Conservation (phyloP, 92 coral and sea anemone species). For the Palythoa caribaeorum region DNA sequence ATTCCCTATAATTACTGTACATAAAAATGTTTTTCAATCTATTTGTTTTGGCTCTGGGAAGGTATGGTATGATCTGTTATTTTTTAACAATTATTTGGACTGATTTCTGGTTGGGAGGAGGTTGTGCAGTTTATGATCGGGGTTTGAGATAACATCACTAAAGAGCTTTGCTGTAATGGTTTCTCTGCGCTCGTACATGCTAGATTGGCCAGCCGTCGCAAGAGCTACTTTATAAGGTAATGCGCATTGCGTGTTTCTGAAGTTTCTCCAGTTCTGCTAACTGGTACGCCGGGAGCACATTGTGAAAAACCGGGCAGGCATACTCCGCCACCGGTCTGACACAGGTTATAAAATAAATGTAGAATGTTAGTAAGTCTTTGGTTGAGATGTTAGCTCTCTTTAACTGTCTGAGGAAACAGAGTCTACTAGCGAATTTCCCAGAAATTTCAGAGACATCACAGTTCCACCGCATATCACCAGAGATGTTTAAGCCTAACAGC, state of each 20-base stretch:
- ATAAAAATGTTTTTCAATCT: too few species aligned
- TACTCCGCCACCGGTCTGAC: constrained; percentile 2
- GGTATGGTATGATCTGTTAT: too few species aligned
- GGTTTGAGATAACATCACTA: constrained; percentile 27
- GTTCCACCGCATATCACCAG: constrained; percentile 37
- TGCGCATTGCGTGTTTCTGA: constrained; percentile 37
- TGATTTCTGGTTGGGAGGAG: constrained; percentile 40
- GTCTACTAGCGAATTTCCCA: not conserved
- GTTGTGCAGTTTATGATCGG: constrained; percentile 16
- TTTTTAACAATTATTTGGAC: constrained; percentile 8
- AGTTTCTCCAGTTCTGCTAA: constrained; percentile 40
- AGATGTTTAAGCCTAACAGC: constrained; percentile 52
- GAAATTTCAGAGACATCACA: constrained; percentile 40
- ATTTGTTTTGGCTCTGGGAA: too few species aligned
- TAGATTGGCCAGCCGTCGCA: not conserved
- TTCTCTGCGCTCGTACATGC: constrained; percentile 47
- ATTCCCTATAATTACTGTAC: too few species aligned
- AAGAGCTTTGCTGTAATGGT: constrained; percentile 38
- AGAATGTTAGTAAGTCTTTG: constrained; percentile 10
- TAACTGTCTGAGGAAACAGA: constrained; percentile 39
- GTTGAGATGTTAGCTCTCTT: constrained; percentile 35
- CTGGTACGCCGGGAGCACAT: too few species aligned
- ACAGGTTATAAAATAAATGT: constrained; percentile 47
- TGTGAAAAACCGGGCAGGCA: not conserved
- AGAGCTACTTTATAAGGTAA: too few species aligned